Evolutionary conservation across 2,113 vertebrate genomes (phyloP).

Genomic region (Ellobius talpinus): DNA sequence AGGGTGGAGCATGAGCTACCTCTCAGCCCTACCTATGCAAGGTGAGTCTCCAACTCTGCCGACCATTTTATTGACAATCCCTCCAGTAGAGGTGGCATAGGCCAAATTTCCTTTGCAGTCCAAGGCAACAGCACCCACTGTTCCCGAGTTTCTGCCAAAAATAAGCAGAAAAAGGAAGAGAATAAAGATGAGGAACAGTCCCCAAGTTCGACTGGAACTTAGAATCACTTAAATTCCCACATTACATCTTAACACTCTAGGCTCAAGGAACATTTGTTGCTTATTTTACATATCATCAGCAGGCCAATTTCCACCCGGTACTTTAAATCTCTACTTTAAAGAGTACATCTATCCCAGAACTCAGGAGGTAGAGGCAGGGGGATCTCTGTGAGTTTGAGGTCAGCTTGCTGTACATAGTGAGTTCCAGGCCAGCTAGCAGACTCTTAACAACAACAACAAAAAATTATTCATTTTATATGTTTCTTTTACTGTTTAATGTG

Average conservation of each 20-base stretch:
- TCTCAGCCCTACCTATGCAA: constrained; percentile 84
- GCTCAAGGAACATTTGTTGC: neutral
- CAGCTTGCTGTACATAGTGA: neutral
- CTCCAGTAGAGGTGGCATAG: constrained; percentile 89
- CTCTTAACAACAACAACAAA: neutral
- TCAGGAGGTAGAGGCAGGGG: neutral
- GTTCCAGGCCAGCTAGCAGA: neutral
- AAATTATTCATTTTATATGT: neutral
- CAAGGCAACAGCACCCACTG: constrained; percentile 86
- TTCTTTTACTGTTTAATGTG: neutral
- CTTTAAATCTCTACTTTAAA: neutral
- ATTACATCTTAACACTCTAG: accelerated
- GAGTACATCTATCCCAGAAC: neutral
- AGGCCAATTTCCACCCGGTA: accelerated
- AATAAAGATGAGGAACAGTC: neutral
- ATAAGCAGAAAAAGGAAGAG: neutral
- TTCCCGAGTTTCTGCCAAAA: constrained; percentile 87
- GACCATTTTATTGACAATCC: constrained; percentile 90
- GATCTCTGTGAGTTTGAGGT: neutral
- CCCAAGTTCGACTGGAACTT: accelerated
- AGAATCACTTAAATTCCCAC: too few relatives aligned
- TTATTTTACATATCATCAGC: accelerated
- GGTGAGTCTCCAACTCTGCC: constrained; percentile 92
- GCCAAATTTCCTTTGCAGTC: constrained; percentile 88
- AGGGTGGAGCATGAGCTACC: accelerated